Evolutionary conservation across 2,113 vertebrate species (phyloP), one percentile per base, ranked within the genome.

Genomic region (Amphilophus citrinellus): DNA sequence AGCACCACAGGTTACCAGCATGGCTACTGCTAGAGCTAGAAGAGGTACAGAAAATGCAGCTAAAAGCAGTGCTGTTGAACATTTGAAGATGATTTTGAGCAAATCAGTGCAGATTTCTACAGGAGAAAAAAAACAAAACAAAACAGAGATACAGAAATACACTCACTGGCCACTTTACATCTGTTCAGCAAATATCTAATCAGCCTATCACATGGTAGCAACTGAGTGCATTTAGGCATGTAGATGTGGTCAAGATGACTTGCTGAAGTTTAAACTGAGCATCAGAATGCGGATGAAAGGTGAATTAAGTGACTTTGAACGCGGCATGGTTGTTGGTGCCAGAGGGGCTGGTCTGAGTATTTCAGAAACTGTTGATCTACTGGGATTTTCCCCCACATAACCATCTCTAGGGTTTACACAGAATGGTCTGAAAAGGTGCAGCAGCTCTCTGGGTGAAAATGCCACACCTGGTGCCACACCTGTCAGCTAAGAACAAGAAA

Each of bases 131-230:
- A 35, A 6, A 35, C 1, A 35, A 7, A 6, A 6, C 35, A 35
- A 10, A 39, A 9, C 37, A 9, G 30, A 56, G 5, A 15, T 50
- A 6, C 47, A 50, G 14, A 50, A 50, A 50, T 50, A 44, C 11
- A 14, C 66, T 50, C 24, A 11, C 42, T 9, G 10, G 44, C 44
- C 65, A 50, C 42, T 71, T 71, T 50, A 20, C 66, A 53, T 71
- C 24, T 71, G 66, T 71, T 71, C 44, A 30, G 24, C 66, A 71
- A 44, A 71, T 53, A 53, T 71, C 44, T 71, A 53, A 71, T 32
- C 17, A 50, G 24, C 6, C 44, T 53, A 30, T 71, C 44, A 11
- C 18, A 50, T 50, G 47, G 42, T 9, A 71, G 42, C 24, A 0
- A 50, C 1, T 30, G 1, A 10, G 27, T 71, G 65, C 24, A 30